Conservation (phyloP, 2,797 vertebrate species). For the Monodelphis domestica region DNA sequence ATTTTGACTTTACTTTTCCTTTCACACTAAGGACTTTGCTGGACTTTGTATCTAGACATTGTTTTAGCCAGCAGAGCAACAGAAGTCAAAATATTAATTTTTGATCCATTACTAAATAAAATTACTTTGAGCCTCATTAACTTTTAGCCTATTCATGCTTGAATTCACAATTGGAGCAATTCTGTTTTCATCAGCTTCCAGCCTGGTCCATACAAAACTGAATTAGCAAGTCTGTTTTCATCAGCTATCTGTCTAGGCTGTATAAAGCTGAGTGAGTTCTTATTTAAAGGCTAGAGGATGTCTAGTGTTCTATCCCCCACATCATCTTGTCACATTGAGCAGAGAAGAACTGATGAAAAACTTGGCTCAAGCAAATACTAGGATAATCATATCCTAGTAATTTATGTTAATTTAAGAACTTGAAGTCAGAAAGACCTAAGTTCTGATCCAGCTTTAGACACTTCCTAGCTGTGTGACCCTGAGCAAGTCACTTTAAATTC, state of each 20-base stretch:
- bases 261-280: neutral
- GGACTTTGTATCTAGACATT: neutral
- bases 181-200: neutral
- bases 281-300: neutral
- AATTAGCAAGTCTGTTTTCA: neutral
- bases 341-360: neutral
- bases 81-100: neutral
- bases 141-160: neutral
- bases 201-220: neutral
- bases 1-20: neutral
- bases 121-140: neutral
- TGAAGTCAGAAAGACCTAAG: neutral
- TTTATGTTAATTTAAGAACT: neutral
- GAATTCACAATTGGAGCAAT: neutral
- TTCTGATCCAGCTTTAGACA: neutral
- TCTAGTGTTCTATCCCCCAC: neutral
- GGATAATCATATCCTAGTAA: too few relatives aligned
- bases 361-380: neutral
- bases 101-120: neutral
- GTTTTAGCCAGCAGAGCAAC: neutral
- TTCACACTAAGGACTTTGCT: neutral
- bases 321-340: neutral
- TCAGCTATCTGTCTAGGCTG: neutral
- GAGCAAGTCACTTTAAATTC: neutral
- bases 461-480: too few relatives aligned